Evolutionary conservation across 2,888 invertebrate genomes (phyloP), one percentile per base, ranked within the genome.

Genomic region (Drosophila stalkeri): DNA sequence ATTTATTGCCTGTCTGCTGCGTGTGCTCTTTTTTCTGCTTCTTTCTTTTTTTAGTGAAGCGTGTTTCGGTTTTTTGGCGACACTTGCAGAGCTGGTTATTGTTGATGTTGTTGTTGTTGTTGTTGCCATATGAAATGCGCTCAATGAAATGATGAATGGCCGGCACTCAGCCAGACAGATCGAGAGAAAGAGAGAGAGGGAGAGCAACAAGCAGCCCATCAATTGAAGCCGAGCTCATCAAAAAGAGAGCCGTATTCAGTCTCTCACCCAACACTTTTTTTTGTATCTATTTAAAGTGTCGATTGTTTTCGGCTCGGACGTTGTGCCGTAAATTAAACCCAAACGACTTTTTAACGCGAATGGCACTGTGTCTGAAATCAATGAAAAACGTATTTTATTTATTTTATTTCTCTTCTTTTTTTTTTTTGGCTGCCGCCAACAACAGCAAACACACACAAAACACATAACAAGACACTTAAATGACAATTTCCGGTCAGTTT

Each of bases 401-500:
- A 52, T 52, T 65, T 44, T 3, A 37, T 33, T 27, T 43, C 3
- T 46, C 9, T 23, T 20, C n/a, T 31, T 43, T 67, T 16, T 59
- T 59, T 35, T 54, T 71, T 63, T 75, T 78, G 65, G 51, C 56
- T 54, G 65, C 27, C 69, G 70, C 20, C 52, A 55, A 43, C 49
- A 52, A 47, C 51, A 51, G 18, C 57, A 65, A 43, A 37, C 54
- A 63, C 39, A 46, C 20, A 27, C 27, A 27, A 27, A 27, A 12
- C 43, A 60, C 49, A 41, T 9, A 72, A 37, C 61, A 73, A 67
- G 52, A 65, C 61, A 82, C 82, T 85, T 88, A 88, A 90, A 90
- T 86, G 80, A 90, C 85, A 90, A 85, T 86, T 85, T 85, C 85
- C 85, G 85, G 90, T 90, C 89, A 82, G 70, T 73, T 86, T 86